A percentile compares a stretch with the other conserved stretches of the same genome.
These are phyloP conservation scores for Neosilurus hyrtlii DNA, from an alignment of 2,797 vertebrate species.

Conservation along the genomic window DNA sequence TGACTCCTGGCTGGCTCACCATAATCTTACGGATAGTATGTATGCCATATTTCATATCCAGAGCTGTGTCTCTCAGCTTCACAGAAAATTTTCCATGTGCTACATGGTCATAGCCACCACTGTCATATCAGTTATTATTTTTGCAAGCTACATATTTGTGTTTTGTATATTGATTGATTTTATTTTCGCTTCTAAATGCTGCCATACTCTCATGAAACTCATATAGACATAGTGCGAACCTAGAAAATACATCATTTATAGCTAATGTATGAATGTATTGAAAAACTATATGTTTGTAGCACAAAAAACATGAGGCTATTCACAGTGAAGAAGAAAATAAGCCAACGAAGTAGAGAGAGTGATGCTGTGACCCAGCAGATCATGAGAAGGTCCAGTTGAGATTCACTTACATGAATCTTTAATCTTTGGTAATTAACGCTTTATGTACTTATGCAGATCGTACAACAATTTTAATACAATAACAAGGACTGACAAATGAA, in stretches of 20 bases:
- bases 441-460: neutral
- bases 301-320: neutral
- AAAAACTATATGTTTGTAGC: neutral
- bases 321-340: neutral
- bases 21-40: neutral
- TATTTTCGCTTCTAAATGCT: neutral
- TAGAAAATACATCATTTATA: neutral
- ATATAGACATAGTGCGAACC: neutral
- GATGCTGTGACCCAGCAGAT: neutral
- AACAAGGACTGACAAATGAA: neutral
- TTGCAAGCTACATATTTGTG: neutral
- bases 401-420: neutral
- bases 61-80: neutral
- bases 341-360: slow-evolving; percentile 7
- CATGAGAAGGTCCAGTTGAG: neutral
- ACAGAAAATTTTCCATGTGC: neutral
- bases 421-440: neutral
- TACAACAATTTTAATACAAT: neutral
- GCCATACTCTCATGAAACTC: neutral
- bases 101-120: neutral
- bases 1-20: neutral
- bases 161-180: neutral
- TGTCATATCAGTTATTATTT: neutral
- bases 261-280: neutral
- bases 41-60: neutral